phyloP scores from a whole-genome alignment of 2,113 vertebrate genomes.

The Chinchilla lanigera region DNA sequence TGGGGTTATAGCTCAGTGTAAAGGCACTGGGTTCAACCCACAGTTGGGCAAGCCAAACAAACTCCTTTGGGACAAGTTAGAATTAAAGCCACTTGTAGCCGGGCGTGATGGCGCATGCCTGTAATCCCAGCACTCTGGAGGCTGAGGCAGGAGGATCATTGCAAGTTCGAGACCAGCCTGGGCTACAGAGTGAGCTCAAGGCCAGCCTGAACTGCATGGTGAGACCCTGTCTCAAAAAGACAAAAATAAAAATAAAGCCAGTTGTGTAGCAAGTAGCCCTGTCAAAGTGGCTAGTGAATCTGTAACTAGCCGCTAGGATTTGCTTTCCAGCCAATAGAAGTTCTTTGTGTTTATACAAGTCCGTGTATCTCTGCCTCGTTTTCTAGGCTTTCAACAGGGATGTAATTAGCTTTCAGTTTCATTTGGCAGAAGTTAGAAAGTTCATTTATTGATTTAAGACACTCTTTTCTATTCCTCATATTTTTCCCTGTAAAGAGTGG shows the following conservation, averaged over 20 bases:
- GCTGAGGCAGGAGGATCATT: too few species aligned
- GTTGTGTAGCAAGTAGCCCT: background rate
- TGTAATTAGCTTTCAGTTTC: background rate
- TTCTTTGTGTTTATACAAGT: background rate
- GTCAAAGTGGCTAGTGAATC: background rate
- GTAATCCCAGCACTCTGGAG: too few species aligned
- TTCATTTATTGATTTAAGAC: slow-evolving; percentile 19
- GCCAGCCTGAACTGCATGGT: too few species aligned
- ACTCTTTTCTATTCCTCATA: background rate
- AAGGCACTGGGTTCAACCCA: background rate
- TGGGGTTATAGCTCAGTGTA: background rate
- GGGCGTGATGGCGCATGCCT: too few species aligned
- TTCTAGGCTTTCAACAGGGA: background rate
- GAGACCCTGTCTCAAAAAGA: too few species aligned
- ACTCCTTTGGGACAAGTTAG: background rate
- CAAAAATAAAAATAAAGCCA: too few species aligned
- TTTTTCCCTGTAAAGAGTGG: background rate
- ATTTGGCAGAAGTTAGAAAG: background rate
- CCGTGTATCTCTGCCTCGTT: background rate
- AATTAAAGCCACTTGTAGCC: background rate
- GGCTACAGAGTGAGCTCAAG: too few species aligned
- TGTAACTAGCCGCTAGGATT: background rate
- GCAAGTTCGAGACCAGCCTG: too few species aligned
- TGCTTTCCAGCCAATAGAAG: background rate
- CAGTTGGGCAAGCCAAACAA: background rate